Evolutionary conservation across 2,797 vertebrate genomes (phyloP), one percentile per base, ranked within the genome.

Genomic region (Tadarida brasiliensis): DNA sequence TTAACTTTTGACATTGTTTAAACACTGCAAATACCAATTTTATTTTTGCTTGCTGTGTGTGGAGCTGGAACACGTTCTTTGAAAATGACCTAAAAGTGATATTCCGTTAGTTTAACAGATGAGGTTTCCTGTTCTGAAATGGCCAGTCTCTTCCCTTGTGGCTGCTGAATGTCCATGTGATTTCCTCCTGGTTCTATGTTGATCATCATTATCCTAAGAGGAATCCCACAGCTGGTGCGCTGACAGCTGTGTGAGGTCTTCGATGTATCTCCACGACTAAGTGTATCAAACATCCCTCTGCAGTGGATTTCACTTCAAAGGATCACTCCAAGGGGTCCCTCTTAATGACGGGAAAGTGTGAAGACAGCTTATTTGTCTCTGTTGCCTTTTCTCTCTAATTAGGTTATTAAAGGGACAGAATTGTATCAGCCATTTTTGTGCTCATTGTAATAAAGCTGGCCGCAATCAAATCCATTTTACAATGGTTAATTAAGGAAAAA

Each of bases 391-490:
- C 33, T 44, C 44, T 88, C 80, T 51, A 95, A 90, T 76, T 78
- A 84, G 17, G 3, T 57, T 88, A 96, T 94, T 94, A 85, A 96
- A 70, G 22, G n/a, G 9, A 91, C 0, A 22, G 12, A 96, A 84
- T 94, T 17, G 4, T 57, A 56, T 65, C 61, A 91, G 73, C 7
- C 85, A 83, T 93, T 90, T 94, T 24, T 81, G 33, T 14, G 7
- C 44, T 88, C 65, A 86, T 30, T 57, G 33, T 76, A 87, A 91
- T 96, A 86, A 95, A 91, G 16, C 30, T 78, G 22, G 14, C 16
- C 81, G 47, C 24, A 96, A 91, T 89, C 47, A 96, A 92, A 88
- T 91, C 33, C 91, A 67, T 78, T 77, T 84, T n/a, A 73, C 91
- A 94, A 92, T 91, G n/a, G 16, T 10, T 78, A 70, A 84, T 94